phyloP scores from a whole-genome alignment of 37 sponge, comb jelly and placozoan species.

The Beroe forskalii region DNA sequence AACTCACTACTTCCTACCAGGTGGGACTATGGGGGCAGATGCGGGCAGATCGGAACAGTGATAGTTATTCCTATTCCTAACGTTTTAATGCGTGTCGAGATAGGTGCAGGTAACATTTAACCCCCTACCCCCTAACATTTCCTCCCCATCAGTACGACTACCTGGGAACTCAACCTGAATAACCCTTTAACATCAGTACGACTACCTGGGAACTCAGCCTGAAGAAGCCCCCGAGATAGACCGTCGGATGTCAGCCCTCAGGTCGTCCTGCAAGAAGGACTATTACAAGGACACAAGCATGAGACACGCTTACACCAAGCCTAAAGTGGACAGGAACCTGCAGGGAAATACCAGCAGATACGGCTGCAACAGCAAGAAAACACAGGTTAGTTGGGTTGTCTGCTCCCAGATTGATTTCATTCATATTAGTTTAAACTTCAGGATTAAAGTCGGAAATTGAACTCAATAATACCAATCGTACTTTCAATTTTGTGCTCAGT shows the following conservation, averaged over 20 bases:
- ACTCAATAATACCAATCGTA: too few species aligned
- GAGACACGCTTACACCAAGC: constrained; percentile 37
- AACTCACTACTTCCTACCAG: constrained; percentile 43
- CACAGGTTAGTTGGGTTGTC: not conserved
- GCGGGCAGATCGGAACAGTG: too few species aligned
- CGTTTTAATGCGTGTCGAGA: not conserved
- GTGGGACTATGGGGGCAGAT: not conserved
- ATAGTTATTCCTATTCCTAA: not conserved
- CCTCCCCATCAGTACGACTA: too few species aligned
- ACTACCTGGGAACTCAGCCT: constrained; percentile 41
- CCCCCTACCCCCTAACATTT: too few species aligned
- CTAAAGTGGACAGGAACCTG: not conserved
- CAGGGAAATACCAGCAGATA: constrained; percentile 53
- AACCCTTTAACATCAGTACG: not conserved
- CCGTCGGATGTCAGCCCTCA: not conserved
- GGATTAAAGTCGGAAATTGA: too few species aligned
- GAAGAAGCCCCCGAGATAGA: constrained; percentile 1
- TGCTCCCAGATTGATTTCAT: too few species aligned
- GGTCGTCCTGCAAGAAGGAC: not conserved
- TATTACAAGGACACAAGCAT: constrained; percentile 49
- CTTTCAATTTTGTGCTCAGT: too few species aligned
- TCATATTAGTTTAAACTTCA: too few species aligned
- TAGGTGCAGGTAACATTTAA: not conserved
- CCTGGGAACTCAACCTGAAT: not conserved
- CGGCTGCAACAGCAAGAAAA: constrained; percentile 45